phyloP scores from a whole-genome alignment of 2,797 vertebrate species.

The Merluccius polli region DNA sequence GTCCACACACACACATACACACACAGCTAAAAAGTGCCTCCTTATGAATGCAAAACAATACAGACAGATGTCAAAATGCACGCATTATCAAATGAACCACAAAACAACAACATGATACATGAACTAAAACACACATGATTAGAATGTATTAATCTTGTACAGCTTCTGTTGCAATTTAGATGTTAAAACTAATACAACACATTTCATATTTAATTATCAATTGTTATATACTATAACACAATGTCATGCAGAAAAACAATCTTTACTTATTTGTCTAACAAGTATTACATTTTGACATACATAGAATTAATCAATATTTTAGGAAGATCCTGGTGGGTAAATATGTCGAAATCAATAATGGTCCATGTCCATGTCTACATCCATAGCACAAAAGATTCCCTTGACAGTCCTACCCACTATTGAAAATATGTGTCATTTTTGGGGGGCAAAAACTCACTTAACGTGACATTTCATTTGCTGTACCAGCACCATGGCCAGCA shows the following conservation, averaged over 20 bases:
- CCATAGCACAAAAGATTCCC: background rate
- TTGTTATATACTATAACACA: background rate
- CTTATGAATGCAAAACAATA: background rate
- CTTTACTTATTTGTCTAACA: background rate
- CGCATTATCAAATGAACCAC: slow-evolving; percentile 23
- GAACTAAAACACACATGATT: background rate
- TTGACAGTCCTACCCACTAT: background rate
- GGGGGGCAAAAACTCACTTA: background rate
- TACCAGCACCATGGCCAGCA: no score
- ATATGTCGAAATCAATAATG: background rate
- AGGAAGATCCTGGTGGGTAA: slow-evolving; percentile 18
- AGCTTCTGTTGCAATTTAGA: background rate
- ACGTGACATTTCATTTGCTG: no score
- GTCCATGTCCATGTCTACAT: background rate
- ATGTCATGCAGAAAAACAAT: background rate
- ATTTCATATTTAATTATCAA: background rate
- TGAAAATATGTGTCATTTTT: background rate
- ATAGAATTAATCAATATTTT: slow-evolving; percentile 21
- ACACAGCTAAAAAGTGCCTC: slow-evolving; percentile 16
- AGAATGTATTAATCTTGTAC: background rate
- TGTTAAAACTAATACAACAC: background rate
- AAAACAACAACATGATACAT: background rate
- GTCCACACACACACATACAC: slow-evolving; percentile 9
- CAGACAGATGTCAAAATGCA: background rate
- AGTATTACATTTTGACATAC: background rate